Evolutionary conservation across 2,888 invertebrate genomes (phyloP).

Genomic region (Trichopoda pennipes): DNA sequence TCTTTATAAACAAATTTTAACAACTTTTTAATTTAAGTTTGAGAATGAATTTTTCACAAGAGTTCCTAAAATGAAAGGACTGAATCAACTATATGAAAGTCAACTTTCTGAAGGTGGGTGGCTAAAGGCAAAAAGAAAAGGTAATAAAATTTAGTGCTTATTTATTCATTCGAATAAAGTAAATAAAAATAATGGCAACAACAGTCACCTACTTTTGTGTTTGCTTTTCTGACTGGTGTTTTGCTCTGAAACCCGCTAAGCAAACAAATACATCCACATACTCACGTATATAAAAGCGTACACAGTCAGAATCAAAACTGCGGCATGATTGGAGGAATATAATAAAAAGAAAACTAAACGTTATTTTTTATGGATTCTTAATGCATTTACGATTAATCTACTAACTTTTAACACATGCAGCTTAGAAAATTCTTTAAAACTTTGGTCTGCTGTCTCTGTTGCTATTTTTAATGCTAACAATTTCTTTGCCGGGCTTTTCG

Average conservation of each 20-base stretch:
- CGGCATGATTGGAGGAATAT: conserved; percentile 17
- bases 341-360: conserved; percentile 10
- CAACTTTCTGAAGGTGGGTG: neutral
- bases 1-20: no score
- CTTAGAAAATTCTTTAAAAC: conserved; percentile 44
- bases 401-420: conserved; percentile 53
- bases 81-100: neutral
- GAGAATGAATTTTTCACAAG: no score
- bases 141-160: conserved; percentile 41
- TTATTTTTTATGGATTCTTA: conserved; percentile 60
- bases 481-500: neutral
- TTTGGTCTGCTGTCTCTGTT: conserved; percentile 28
- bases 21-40: no score
- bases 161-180: conserved; percentile 59
- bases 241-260: neutral
- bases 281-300: neutral
- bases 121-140: neutral
- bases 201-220: conserved; percentile 3
- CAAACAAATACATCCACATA: neutral
- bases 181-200: conserved; percentile 55
- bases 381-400: conserved; percentile 67
- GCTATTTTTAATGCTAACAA: neutral
- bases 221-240: neutral
- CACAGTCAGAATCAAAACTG: conserved; percentile 24
- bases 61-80: no score